Percentiles rank a stretch among this genome's conserved stretches.
These are phyloP conservation scores for Cyclophora punctaria DNA, from an alignment of 2,888 invertebrate species.

Conservation along the genomic window DNA sequence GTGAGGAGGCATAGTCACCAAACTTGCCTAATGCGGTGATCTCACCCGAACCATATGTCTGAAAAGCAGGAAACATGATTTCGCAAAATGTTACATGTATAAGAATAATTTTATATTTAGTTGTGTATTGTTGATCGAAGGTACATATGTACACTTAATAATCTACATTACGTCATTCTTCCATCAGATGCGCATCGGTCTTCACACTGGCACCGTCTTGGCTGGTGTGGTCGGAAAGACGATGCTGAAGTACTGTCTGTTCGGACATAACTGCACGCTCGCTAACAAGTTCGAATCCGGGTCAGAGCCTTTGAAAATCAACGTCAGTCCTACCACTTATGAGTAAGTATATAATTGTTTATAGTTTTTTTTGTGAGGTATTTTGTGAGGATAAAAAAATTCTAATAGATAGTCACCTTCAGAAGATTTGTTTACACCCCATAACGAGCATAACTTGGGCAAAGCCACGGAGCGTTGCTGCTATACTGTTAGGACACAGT, in stretches of 20 bases:
- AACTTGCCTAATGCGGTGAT: too few species aligned
- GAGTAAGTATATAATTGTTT: constrained; percentile 77
- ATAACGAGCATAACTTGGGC: too few species aligned
- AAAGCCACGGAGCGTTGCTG: too few species aligned
- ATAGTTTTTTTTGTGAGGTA: too few species aligned
- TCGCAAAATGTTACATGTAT: constrained; percentile 1
- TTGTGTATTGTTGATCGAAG: not conserved
- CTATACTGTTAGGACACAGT: too few species aligned
- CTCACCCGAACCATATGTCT: too few species aligned
- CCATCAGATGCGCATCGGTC: constrained; percentile 92
- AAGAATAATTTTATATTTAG: not conserved
- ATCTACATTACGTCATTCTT: constrained; percentile 3
- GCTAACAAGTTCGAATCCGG: constrained; percentile 97
- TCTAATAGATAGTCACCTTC: too few species aligned
- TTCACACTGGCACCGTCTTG: constrained; percentile 94
- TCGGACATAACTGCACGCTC: constrained; percentile 95
- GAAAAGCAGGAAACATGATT: too few species aligned
- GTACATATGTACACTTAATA: not conserved
- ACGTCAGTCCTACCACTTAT: constrained; percentile 94
- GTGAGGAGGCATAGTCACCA: too few species aligned
- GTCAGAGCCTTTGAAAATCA: constrained; percentile 91
- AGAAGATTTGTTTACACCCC: too few species aligned
- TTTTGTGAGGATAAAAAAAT: too few species aligned
- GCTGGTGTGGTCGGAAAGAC: constrained; percentile 96
- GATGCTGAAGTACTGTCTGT: constrained; percentile 95